Conservation (phyloP, 2,888 invertebrate genomes). For the Amblyjoppa proteus region DNA sequence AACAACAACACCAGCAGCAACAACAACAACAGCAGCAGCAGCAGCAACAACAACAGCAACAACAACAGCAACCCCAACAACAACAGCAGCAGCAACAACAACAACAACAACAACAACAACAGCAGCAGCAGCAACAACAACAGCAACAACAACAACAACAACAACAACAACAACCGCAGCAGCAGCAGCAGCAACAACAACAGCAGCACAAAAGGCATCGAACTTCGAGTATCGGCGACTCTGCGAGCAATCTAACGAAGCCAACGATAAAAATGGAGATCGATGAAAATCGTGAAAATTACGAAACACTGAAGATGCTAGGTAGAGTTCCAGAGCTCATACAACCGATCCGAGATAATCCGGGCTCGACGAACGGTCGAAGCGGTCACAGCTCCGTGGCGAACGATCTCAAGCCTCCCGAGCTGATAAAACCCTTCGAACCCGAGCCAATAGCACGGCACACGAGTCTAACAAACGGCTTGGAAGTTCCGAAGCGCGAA, state of each 20-base stretch:
- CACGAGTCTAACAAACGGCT: conserved; percentile 78
- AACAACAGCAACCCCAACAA: conserved; percentile 59
- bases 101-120: conserved; percentile 69
- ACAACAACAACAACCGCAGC: background rate
- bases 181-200: conserved; percentile 37
- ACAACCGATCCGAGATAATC: conserved; percentile 79
- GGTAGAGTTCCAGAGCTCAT: conserved; percentile 79
- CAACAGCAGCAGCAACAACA: conserved; percentile 34
- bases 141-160: conserved; percentile 63
- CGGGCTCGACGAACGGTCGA: conserved; percentile 70
- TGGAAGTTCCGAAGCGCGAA: conserved; percentile 65
- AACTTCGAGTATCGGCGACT: conserved; percentile 71
- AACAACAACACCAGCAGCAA: conserved; percentile 66
- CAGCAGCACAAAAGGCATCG: conserved; percentile 76
- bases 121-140: conserved; percentile 22
- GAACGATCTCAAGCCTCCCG: conserved; percentile 77
- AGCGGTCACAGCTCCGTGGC: conserved; percentile 66
- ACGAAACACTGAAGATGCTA: conserved; percentile 78
- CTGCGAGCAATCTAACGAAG: conserved; percentile 17
- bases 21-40: conserved; percentile 46
- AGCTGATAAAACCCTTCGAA: conserved; percentile 78
- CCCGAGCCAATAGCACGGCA: conserved; percentile 78
- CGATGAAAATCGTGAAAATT: conserved; percentile 70
- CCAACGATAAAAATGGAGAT: conserved; percentile 40
- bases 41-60: conserved; percentile 62